Conservation (phyloP, 2,113 vertebrate species). For the Lamprologus speciosus region DNA sequence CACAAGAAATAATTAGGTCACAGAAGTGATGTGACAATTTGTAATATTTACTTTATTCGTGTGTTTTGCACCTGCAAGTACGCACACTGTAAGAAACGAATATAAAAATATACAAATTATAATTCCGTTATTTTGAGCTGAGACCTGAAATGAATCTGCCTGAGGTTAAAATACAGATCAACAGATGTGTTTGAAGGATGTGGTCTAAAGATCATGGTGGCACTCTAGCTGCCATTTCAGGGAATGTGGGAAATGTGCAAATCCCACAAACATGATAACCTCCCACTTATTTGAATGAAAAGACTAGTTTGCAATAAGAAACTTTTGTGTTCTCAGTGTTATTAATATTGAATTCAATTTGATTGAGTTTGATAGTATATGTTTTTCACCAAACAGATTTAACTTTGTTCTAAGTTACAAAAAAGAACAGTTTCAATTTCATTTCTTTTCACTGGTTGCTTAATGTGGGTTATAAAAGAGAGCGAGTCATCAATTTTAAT, state of each 20-base stretch:
- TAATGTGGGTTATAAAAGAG: background rate
- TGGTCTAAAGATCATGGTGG: fast-evolving
- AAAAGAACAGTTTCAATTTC: background rate
- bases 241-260: background rate
- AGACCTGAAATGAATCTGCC: background rate
- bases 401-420: background rate
- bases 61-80: background rate
- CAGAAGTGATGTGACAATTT: background rate
- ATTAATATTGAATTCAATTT: background rate
- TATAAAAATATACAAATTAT: background rate
- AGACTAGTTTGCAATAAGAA: background rate
- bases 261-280: background rate
- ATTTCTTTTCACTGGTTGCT: background rate
- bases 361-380: background rate
- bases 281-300: background rate
- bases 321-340: background rate
- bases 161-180: background rate
- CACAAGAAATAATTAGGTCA: background rate
- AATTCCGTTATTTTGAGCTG: background rate
- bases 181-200: background rate
- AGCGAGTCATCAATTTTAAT: background rate
- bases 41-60: background rate
- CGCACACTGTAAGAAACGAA: fast-evolving
- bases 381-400: background rate
- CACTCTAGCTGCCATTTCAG: background rate